phyloP scores from a whole-genome alignment of 2,888 invertebrate genomes.

The Apotomis betuletana region DNA sequence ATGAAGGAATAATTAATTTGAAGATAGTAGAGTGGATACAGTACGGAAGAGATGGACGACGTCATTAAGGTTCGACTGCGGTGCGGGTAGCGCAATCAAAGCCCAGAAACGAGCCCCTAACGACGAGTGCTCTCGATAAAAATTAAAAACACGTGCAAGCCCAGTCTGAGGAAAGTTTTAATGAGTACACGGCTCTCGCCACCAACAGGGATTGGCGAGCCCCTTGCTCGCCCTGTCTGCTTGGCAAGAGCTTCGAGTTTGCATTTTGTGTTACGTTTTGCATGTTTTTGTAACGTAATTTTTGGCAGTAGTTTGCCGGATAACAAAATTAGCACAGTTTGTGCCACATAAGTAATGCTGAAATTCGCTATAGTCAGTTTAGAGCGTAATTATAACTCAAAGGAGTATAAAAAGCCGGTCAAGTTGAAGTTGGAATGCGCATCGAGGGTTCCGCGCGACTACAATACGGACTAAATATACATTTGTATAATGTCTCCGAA shows the following conservation, averaged over 20 bases:
- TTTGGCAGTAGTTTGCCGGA: slow-evolving; percentile 14
- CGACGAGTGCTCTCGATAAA: slow-evolving; percentile 83
- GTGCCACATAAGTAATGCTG: background rate
- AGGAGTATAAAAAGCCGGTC: too few relatives aligned
- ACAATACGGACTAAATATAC: too few relatives aligned
- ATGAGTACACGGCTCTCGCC: slow-evolving; percentile 76
- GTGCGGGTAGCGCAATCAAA: slow-evolving; percentile 72
- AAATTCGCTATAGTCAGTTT: background rate
- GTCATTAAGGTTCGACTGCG: slow-evolving; percentile 67
- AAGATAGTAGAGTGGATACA: slow-evolving; percentile 72
- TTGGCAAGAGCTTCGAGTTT: slow-evolving; percentile 38
- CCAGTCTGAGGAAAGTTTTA: slow-evolving; percentile 83
- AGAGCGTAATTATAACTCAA: background rate
- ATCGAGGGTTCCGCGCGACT: too few relatives aligned
- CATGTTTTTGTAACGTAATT: slow-evolving; percentile 30
- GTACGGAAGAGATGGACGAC: slow-evolving; percentile 52
- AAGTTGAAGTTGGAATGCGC: too few relatives aligned
- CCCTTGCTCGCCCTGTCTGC: slow-evolving; percentile 35
- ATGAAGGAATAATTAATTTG: slow-evolving; percentile 72
- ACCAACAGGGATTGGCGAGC: slow-evolving; percentile 48
- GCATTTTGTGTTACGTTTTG: slow-evolving; percentile 38
- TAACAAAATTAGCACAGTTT: slow-evolving; percentile 17
- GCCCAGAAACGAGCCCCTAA: slow-evolving; percentile 70
- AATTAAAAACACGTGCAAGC: slow-evolving; percentile 84
- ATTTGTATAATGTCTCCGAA: too few relatives aligned